Percentiles rank a stretch among this genome's conserved stretches.
Conservation (phyloP, 92 coral and sea anemone genomes). For the Phymanthus crucifer region DNA sequence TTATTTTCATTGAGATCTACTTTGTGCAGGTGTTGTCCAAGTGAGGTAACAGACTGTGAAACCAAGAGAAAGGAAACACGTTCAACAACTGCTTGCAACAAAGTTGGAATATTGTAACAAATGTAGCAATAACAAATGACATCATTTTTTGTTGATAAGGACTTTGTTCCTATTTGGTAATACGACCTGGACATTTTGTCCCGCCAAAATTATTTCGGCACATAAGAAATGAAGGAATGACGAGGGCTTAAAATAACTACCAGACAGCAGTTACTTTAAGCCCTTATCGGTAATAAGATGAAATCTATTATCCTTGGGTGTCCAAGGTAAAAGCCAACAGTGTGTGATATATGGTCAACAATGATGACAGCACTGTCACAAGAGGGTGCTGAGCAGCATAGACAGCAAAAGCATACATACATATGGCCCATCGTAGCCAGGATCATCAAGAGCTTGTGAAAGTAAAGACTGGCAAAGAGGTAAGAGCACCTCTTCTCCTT, state of each 20-base stretch:
- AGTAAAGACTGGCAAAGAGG: conserved; percentile 87
- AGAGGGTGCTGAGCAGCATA: too few species aligned
- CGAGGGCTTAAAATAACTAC: too few species aligned
- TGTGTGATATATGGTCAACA: too few species aligned
- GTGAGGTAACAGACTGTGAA: conserved; percentile 81
- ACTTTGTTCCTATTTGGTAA: too few species aligned
- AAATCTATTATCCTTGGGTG: too few species aligned
- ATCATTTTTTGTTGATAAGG: too few species aligned
- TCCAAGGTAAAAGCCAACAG: too few species aligned
- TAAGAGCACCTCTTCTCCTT: conserved; percentile 82
- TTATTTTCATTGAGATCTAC: conserved; percentile 89
- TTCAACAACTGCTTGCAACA: not conserved
- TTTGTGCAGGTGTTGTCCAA: conserved; percentile 84
- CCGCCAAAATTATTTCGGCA: too few species aligned
- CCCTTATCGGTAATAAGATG: too few species aligned
- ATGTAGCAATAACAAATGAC: not conserved
- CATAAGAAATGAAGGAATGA: too few species aligned
- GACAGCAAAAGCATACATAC: conserved; percentile 46
- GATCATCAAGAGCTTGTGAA: conserved; percentile 82
- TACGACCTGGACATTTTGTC: too few species aligned
- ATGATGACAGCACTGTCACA: not conserved
- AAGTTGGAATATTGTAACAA: not conserved
- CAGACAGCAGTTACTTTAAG: too few species aligned
- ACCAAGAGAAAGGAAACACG: not conserved
- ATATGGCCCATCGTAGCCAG: conserved; percentile 93